These are phyloP conservation scores for Eptatretus atami DNA, from an alignment of 2,797 vertebrate genomes.

Conservation along the genomic window DNA sequence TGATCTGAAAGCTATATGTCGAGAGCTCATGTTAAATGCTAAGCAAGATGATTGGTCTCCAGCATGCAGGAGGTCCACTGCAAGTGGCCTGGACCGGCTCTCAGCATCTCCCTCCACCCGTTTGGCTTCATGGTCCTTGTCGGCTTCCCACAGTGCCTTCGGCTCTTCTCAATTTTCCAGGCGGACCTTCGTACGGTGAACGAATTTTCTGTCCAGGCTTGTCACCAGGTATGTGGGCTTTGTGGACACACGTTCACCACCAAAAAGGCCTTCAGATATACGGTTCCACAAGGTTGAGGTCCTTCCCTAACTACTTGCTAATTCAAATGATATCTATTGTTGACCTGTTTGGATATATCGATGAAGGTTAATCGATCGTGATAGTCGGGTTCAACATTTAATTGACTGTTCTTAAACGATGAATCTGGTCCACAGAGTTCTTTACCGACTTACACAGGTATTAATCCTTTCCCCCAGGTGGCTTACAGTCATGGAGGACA, in stretches of 20 bases:
- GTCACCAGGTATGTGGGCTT: conserved; percentile 30
- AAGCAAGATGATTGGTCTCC: conserved; percentile 10
- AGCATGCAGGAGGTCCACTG: conserved; percentile 43
- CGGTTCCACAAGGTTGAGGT: too few species aligned
- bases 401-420: too few species aligned
- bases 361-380: too few species aligned
- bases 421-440: conserved; percentile 5
- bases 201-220: conserved; percentile 43
- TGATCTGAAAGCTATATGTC: too few species aligned
- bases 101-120: conserved; percentile 48
- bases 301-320: too few species aligned
- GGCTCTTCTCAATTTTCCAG: conserved; percentile 47
- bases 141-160: conserved; percentile 59
- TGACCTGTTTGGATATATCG: too few species aligned
- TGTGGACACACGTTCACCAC: too few species aligned
- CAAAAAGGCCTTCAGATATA: too few species aligned
- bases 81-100: conserved; percentile 44
- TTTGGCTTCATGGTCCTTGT: conserved; percentile 46
- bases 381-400: too few species aligned
- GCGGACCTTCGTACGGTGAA: conserved; percentile 43
- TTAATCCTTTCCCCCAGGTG: conserved; percentile 20
- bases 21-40: neutral
- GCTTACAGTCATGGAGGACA: conserved; percentile 59
- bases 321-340: too few species aligned
- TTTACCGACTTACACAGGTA: neutral